These are phyloP conservation scores for Polia nebulosa DNA, from an alignment of 2,888 invertebrate genomes.

Conservation along the genomic window DNA sequence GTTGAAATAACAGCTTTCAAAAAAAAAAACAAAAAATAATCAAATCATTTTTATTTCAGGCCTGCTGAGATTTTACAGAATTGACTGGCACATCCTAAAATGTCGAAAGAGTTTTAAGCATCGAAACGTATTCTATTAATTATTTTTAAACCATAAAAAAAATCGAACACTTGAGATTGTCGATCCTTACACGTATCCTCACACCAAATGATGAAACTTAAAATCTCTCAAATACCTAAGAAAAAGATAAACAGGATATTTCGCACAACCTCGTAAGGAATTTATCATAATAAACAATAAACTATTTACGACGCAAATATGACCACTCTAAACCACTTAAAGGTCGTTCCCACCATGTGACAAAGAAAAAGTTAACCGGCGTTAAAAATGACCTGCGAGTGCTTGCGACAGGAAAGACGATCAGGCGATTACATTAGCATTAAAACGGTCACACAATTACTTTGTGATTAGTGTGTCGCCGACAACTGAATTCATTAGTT, in stretches of 20 bases:
- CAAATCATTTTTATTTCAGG: too few relatives aligned
- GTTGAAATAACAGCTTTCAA: too few relatives aligned
- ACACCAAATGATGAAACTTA: background rate
- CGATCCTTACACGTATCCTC: too few relatives aligned
- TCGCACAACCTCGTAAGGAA: slow-evolving; percentile 42
- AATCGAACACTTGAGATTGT: background rate
- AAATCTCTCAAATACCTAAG: slow-evolving; percentile 11
- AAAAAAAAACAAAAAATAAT: too few relatives aligned
- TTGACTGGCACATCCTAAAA: too few relatives aligned
- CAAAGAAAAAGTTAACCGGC: slow-evolving; percentile 62
- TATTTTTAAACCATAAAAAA: background rate
- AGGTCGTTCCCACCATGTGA: slow-evolving; percentile 68
- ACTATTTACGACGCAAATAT: slow-evolving; percentile 49
- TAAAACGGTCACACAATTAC: slow-evolving; percentile 90
- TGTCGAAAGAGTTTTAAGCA: background rate
- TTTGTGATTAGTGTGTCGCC: slow-evolving; percentile 88
- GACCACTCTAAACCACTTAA: slow-evolving; percentile 38
- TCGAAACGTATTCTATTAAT: background rate
- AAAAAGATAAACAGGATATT: slow-evolving; percentile 33
- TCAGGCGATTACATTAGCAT: slow-evolving; percentile 79
- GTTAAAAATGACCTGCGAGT: slow-evolving; percentile 65
- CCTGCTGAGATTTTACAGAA: too few relatives aligned
- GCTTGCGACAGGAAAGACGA: slow-evolving; percentile 74
- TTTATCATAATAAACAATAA: slow-evolving; percentile 57
- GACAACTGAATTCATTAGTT: slow-evolving; percentile 90